A percentile compares a stretch with the other conserved stretches of the same genome.
These are phyloP conservation scores for Rhea americana DNA, from an alignment of 2,113 vertebrate genomes.

Conservation along the genomic window DNA sequence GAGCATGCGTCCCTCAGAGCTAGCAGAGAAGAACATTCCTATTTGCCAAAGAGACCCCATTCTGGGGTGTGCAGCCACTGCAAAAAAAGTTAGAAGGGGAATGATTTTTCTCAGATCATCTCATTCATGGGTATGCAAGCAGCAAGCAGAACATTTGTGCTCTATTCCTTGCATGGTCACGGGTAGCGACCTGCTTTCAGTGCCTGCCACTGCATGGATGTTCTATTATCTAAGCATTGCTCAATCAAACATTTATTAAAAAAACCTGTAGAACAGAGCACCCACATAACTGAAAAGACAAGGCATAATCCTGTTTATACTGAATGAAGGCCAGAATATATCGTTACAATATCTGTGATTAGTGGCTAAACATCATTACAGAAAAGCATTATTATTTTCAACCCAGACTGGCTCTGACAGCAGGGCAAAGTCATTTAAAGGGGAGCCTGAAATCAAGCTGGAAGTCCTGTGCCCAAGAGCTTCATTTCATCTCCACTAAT, in stretches of 20 bases:
- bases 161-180: neutral
- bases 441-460: neutral
- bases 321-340: neutral
- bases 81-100: neutral
- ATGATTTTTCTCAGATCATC: neutral
- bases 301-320: neutral
- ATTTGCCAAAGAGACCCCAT: neutral
- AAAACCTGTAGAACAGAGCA: neutral
- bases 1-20: neutral
- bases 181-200: neutral
- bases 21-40: neutral
- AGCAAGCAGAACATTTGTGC: neutral
- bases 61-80: neutral
- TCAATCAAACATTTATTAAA: neutral
- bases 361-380: neutral
- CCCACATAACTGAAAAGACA: neutral
- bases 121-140: neutral
- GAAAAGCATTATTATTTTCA: neutral
- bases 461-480: neutral
- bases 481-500: neutral
- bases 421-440: neutral
- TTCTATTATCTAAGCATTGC: neutral
- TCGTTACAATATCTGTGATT: neutral
- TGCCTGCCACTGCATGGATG: neutral
- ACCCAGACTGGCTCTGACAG: neutral